Evolutionary conservation across 2,888 invertebrate species (phyloP).

Genomic region (Acanthacorydalis orientalis): DNA sequence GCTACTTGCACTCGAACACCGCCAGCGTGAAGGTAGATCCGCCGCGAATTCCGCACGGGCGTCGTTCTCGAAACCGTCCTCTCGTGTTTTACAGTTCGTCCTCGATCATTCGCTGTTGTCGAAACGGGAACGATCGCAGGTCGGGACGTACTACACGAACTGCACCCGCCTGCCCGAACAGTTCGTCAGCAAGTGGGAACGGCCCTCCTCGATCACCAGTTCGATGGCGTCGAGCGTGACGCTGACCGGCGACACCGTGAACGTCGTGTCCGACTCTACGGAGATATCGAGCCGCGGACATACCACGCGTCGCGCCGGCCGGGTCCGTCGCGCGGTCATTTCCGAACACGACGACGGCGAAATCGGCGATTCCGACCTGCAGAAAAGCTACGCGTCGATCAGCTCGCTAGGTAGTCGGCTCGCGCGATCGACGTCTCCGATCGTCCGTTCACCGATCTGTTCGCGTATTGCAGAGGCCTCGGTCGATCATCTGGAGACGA

Average conservation of each 20-base stretch:
- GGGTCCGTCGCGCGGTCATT: conserved; percentile 16
- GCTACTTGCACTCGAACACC: conserved; percentile 37
- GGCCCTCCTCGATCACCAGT: conserved; percentile 1
- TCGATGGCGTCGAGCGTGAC: conserved; percentile 7
- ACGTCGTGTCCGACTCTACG: neutral
- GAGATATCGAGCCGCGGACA: neutral
- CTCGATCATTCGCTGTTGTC: conserved; percentile 33
- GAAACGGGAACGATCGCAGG: conserved; percentile 32
- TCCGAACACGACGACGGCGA: conserved; percentile 12
- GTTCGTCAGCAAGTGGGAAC: conserved; percentile 10
- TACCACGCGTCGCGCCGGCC: neutral
- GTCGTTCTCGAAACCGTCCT: neutral
- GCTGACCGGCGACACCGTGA: neutral
- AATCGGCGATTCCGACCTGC: conserved; percentile 7
- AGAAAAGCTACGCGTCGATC: conserved; percentile 11
- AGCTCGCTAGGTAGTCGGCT: conserved; percentile 2
- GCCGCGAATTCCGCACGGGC: neutral
- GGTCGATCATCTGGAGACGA: conserved; percentile 36
- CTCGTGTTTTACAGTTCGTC: conserved; percentile 26
- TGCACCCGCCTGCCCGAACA: conserved; percentile 7
- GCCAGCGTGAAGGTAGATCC: conserved; percentile 26
- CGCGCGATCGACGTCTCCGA: neutral
- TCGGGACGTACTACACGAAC: conserved; percentile 24
- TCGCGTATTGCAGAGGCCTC: conserved; percentile 16
- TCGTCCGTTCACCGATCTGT: neutral